phyloP scores from a whole-genome alignment of 2,113 vertebrate genomes.

The Percina caprodes region DNA sequence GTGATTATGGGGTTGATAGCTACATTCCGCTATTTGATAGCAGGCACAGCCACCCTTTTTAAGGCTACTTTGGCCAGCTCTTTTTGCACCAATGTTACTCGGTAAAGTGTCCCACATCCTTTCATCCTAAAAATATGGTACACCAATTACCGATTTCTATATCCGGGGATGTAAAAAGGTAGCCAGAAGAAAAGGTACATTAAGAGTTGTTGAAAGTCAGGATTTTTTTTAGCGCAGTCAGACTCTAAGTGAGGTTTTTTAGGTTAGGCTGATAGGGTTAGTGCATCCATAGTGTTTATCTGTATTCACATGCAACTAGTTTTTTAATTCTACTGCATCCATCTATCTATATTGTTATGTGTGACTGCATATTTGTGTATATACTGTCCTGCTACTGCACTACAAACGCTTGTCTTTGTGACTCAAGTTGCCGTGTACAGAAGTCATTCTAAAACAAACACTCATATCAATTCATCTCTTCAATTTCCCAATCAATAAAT shows the following conservation, averaged over 20 bases:
- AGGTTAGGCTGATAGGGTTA: not conserved
- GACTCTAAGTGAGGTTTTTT: not conserved
- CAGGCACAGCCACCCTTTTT: slow-evolving; percentile 24
- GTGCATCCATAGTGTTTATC: not conserved
- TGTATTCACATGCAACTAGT: not conserved
- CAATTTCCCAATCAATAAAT: not conserved
- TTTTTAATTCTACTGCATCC: not conserved
- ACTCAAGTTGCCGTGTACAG: not conserved
- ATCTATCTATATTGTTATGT: not conserved
- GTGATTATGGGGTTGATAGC: slow-evolving; percentile 65
- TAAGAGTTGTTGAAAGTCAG: slow-evolving; percentile 13
- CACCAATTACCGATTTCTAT: slow-evolving; percentile 25
- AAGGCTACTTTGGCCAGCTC: slow-evolving; percentile 14
- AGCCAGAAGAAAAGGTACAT: not conserved
- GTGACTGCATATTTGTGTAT: not conserved
- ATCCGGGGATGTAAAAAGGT: not conserved
- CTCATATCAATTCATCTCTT: not conserved
- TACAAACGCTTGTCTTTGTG: not conserved
- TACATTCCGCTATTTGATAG: slow-evolving; percentile 40
- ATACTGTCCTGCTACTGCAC: not conserved
- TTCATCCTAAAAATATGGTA: slow-evolving; percentile 39
- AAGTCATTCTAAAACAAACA: not conserved
- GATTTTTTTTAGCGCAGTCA: not conserved
- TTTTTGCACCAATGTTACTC: slow-evolving; percentile 18
- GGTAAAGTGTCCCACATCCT: slow-evolving; percentile 14